A percentile compares a stretch with the other conserved stretches of the same genome.
Conservation (phyloP, 2,797 vertebrate genomes). For the Darevskia mixta region DNA sequence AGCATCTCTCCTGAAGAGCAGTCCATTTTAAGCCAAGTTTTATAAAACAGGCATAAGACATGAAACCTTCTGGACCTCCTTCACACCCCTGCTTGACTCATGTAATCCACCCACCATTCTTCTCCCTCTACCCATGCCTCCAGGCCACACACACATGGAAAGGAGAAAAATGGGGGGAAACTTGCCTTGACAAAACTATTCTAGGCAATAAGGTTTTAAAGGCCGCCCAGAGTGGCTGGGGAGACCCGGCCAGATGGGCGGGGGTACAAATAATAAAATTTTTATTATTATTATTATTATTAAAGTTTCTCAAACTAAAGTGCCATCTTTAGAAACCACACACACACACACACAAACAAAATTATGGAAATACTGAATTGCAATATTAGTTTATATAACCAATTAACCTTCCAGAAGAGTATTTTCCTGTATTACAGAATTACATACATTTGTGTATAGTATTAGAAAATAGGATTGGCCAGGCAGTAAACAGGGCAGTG, state of each 20-base stretch:
- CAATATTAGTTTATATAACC: background rate
- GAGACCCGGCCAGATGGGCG: too few relatives aligned
- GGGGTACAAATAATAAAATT: too few relatives aligned
- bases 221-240: too few relatives aligned
- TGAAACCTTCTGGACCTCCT: background rate
- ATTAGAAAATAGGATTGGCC: background rate
- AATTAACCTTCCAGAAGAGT: background rate
- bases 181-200: background rate
- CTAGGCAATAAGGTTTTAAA: background rate
- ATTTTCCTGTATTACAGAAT: too few relatives aligned
- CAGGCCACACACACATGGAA: background rate
- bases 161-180: background rate
- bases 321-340: background rate
- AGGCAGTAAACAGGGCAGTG: background rate
- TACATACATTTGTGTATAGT: too few relatives aligned
- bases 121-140: background rate
- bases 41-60: background rate
- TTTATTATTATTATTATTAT: too few relatives aligned
- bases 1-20: background rate
- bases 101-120: background rate
- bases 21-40: background rate
- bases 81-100: too few relatives aligned
- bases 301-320: background rate
- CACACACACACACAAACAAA: background rate
- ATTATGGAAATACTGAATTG: background rate